Conservation (phyloP, 2,797 vertebrate genomes). For the Alca torda region DNA sequence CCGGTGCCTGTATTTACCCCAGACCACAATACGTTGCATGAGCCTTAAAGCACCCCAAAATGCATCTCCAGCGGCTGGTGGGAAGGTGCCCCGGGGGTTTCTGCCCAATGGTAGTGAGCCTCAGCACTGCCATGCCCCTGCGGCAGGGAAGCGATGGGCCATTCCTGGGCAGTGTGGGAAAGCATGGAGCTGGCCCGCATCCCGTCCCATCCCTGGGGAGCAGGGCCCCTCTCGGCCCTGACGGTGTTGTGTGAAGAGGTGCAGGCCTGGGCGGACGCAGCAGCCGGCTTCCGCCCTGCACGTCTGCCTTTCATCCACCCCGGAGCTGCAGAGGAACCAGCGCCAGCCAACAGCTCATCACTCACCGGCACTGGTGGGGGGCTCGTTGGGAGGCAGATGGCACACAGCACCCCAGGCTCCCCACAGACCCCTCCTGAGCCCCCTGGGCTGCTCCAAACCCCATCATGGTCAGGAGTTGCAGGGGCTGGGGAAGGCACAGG, state of each 20-base stretch:
- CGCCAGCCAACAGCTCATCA: rapidly evolving
- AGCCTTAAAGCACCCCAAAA: not conserved
- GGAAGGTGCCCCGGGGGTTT: not conserved
- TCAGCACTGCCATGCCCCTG: not conserved
- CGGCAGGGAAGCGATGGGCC: rapidly evolving
- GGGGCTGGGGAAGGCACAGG: not conserved
- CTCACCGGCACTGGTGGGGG: rapidly evolving
- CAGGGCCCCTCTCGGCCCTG: not conserved
- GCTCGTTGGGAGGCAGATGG: rapidly evolving
- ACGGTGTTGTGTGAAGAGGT: not conserved
- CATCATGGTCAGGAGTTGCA: not conserved
- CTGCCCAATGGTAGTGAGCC: rapidly evolving
- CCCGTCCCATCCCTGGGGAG: not conserved
- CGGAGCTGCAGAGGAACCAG: not conserved
- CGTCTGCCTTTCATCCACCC: not conserved
- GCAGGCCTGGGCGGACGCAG: not conserved
- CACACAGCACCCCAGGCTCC: not conserved
- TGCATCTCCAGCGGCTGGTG: rapidly evolving
- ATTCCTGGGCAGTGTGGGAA: rapidly evolving
- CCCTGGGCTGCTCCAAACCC: not conserved
- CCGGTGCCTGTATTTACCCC: not conserved
- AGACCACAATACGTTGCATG: rapidly evolving
- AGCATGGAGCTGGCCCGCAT: rapidly evolving
- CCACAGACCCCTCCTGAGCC: not conserved
- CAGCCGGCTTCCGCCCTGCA: rapidly evolving